These are phyloP conservation scores for Aphelinus atriplicis DNA, from an alignment of 1,140 invertebrate genomes.

Conservation along the genomic window DNA sequence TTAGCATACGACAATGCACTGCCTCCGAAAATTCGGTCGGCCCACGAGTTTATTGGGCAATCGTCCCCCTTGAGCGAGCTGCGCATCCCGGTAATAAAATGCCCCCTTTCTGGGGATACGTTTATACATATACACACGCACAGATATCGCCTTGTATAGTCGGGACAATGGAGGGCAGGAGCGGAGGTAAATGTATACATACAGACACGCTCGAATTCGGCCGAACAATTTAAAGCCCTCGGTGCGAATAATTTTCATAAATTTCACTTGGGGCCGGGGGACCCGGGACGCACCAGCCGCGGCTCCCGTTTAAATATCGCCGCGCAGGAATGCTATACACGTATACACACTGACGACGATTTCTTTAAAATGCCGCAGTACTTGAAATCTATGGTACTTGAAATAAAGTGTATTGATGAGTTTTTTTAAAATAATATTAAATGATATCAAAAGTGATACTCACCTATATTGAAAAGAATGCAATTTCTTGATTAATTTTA, in stretches of 20 bases:
- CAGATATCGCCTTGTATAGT: slow-evolving; percentile 39
- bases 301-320: slow-evolving; percentile 3
- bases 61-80: slow-evolving; percentile 14
- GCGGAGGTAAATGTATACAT: too few species aligned
- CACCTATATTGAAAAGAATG: too few species aligned
- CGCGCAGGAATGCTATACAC: too few species aligned
- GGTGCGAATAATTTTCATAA: slow-evolving; percentile 62
- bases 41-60: slow-evolving; percentile 55
- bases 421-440: too few species aligned
- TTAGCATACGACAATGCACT: too few species aligned
- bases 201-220: slow-evolving; percentile 11
- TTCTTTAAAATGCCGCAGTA: too few species aligned
- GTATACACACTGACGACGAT: too few species aligned
- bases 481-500: too few species aligned
- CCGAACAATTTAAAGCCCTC: slow-evolving; percentile 46
- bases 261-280: slow-evolving; percentile 44
- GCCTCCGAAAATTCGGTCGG: slow-evolving; percentile 29
- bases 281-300: background rate
- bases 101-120: background rate
- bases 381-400: too few species aligned
- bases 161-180: slow-evolving; percentile 51
- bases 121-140: background rate
- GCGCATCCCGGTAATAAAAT: slow-evolving; percentile 47
- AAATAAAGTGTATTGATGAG: too few species aligned
- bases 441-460: too few species aligned